phyloP scores from a whole-genome alignment of 2,113 vertebrate genomes.

The Sceloporus undulatus region DNA sequence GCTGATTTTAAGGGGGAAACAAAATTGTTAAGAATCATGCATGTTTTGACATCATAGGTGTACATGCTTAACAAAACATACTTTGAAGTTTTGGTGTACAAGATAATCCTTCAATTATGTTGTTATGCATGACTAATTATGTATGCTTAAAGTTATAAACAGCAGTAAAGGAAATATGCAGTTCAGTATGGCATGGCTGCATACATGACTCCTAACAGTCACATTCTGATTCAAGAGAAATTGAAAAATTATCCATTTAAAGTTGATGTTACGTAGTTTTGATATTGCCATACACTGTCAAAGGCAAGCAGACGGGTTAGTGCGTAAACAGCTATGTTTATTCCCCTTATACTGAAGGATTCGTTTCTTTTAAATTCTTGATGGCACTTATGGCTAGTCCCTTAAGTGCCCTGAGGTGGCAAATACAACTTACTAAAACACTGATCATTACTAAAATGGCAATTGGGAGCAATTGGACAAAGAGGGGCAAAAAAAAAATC shows the following conservation, averaged over 20 bases:
- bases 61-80: conserved; percentile 68
- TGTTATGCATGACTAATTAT: conserved; percentile 70
- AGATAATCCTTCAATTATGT: conserved; percentile 71
- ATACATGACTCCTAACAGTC: background rate
- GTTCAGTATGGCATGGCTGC: background rate
- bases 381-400: background rate
- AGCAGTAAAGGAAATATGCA: conserved; percentile 35
- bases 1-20: conserved; percentile 46
- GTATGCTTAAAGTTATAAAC: conserved; percentile 63
- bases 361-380: background rate
- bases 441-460: background rate
- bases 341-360: background rate
- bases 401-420: background rate
- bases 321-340: background rate
- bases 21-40: conserved; percentile 36
- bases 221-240: background rate
- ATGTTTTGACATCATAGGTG: conserved; percentile 61
- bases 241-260: background rate
- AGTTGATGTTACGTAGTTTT: background rate
- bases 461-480: background rate
- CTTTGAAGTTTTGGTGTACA: conserved; percentile 50
- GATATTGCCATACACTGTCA: background rate
- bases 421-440: background rate
- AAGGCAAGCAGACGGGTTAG: background rate
- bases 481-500: fast-evolving